These are phyloP conservation scores for Lasioglossum oenotherae DNA, from an alignment of 2,888 invertebrate genomes.

Conservation along the genomic window DNA sequence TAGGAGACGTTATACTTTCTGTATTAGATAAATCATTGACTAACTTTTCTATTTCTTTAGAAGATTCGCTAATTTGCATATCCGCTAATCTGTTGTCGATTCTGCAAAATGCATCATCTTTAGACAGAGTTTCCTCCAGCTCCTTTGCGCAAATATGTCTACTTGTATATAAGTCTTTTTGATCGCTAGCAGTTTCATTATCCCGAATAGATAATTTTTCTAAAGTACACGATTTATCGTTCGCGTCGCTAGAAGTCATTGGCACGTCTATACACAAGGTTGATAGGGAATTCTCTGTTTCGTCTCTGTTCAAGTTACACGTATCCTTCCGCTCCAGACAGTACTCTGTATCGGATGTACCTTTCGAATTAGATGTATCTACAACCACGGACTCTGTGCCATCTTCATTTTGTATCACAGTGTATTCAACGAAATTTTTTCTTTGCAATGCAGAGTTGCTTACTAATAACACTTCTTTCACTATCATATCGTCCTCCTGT, in stretches of 20 bases:
- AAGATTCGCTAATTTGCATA: constrained; percentile 66
- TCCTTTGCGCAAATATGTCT: constrained; percentile 23
- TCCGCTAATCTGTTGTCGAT: constrained; percentile 62
- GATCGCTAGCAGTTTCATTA: constrained; percentile 28
- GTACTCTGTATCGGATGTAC: constrained; percentile 40
- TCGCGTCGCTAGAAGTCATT: constrained; percentile 48
- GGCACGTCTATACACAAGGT: constrained; percentile 41
- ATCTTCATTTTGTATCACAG: constrained; percentile 78
- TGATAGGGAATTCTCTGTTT: constrained; percentile 59
- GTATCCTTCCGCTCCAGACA: constrained; percentile 65
- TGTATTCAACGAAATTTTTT: constrained; percentile 76
- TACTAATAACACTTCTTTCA: constrained; percentile 76
- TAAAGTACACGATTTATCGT: constrained; percentile 38
- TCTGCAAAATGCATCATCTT: constrained; percentile 57
- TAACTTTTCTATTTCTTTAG: constrained; percentile 69
- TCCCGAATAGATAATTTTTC: constrained; percentile 43
- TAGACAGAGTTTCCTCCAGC: constrained; percentile 20
- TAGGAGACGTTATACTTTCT: constrained; percentile 61
- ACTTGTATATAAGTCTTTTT: constrained; percentile 21
- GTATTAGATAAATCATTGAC: constrained; percentile 67
- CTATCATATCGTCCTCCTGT: constrained; percentile 70
- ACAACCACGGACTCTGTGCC: constrained; percentile 75
- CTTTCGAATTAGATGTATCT: constrained; percentile 61
- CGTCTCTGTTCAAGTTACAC: constrained; percentile 65
- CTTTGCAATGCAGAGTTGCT: constrained; percentile 69